A percentile compares a stretch with the other conserved stretches of the same genome.
Conservation (phyloP, 35 echinoderm and acorn worm genomes). For the Lytechinus pictus region DNA sequence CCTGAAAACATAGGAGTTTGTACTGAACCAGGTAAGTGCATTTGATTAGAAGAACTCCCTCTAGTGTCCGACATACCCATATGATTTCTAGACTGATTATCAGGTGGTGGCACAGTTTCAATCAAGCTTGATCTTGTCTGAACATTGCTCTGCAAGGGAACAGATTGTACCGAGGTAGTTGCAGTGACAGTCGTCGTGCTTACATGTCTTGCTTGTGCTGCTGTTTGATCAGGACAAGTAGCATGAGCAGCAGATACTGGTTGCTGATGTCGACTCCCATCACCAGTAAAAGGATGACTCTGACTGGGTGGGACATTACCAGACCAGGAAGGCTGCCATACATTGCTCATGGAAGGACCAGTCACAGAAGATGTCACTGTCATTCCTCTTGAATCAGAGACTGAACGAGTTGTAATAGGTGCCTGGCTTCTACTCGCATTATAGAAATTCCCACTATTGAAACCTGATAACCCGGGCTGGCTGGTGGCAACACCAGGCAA, state of each 20-base stretch:
- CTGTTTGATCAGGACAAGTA: neutral
- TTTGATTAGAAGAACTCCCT: neutral
- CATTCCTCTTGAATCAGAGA: neutral
- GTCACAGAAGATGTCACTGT: neutral
- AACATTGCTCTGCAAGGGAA: constrained; percentile 85
- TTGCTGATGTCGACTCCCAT: neutral
- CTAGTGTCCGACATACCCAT: neutral
- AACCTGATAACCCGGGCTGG: neutral
- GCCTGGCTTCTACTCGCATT: constrained; percentile 11
- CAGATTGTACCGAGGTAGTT: constrained; percentile 68
- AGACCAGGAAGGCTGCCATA: constrained; percentile 20
- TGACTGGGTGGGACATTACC: neutral
- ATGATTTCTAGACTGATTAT: neutral
- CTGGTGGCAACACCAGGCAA: neutral
- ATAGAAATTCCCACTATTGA: constrained; percentile 22
- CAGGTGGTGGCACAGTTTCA: constrained; percentile 42
- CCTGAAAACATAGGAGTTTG: constrained; percentile 8
- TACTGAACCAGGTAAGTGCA: neutral
- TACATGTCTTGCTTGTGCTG: neutral
- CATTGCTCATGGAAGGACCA: neutral
- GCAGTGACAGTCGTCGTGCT: neutral
- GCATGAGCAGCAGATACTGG: neutral
- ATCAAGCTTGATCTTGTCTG: constrained; percentile 56
- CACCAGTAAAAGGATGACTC: neutral
- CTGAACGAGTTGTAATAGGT: neutral